These are phyloP conservation scores for Cerastis leucographa DNA, from an alignment of 2,888 invertebrate genomes.

Conservation along the genomic window DNA sequence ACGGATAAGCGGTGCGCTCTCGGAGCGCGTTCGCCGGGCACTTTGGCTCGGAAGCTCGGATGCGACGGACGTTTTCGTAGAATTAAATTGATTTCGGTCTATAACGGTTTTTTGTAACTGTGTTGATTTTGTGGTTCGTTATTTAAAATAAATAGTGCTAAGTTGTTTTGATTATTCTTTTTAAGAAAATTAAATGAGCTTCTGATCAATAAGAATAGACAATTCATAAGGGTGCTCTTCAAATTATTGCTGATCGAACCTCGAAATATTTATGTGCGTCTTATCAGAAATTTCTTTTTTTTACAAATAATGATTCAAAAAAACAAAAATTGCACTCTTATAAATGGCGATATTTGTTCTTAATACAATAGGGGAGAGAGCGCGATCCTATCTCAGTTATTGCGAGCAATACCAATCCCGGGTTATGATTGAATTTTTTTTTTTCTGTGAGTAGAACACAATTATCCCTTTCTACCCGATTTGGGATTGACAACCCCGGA, in stretches of 20 bases:
- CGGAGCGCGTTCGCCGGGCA: too few relatives aligned
- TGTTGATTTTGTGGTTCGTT: too few relatives aligned
- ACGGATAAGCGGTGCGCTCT: too few relatives aligned
- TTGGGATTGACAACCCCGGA: conserved; percentile 24
- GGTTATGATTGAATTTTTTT: conserved; percentile 59
- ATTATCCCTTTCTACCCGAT: conserved; percentile 48
- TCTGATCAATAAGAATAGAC: too few relatives aligned
- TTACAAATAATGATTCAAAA: neutral
- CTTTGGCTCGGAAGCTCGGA: too few relatives aligned
- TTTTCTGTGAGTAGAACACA: conserved; percentile 41
- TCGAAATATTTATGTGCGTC: neutral
- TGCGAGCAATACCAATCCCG: conserved; percentile 41
- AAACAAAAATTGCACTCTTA: neutral
- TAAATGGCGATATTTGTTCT: conserved; percentile 15
- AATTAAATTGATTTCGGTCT: too few relatives aligned
- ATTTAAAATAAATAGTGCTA: too few relatives aligned
- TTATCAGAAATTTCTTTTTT: neutral
- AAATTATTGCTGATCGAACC: neutral
- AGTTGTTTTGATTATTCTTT: too few relatives aligned
- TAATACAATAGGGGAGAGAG: conserved; percentile 14
- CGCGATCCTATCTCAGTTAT: conserved; percentile 33
- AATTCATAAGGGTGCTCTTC: neutral
- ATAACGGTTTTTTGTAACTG: too few relatives aligned
- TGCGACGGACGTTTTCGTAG: too few relatives aligned
- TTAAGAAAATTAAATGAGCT: too few relatives aligned